A percentile compares a stretch with the other conserved stretches of the same genome.
These are phyloP conservation scores for Rhamphomyia laevipes DNA, from an alignment of 2,888 invertebrate genomes.

Conservation along the genomic window DNA sequence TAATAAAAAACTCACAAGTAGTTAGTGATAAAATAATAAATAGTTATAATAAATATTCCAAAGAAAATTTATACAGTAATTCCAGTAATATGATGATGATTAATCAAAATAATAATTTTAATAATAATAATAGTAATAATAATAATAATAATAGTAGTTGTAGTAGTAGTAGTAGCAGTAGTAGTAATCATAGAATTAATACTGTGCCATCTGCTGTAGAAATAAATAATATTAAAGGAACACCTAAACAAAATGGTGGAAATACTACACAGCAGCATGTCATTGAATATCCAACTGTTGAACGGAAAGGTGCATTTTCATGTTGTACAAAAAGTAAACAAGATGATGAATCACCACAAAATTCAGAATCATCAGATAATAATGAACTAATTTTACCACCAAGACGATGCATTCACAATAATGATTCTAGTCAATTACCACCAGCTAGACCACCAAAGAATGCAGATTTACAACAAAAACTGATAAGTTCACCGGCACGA, in stretches of 20 bases:
- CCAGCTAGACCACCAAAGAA: conserved; percentile 59
- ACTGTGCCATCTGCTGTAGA: neutral
- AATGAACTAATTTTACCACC: conserved; percentile 46
- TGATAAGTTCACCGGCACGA: conserved; percentile 27
- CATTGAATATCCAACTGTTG: conserved; percentile 61
- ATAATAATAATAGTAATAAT: conserved; percentile 2
- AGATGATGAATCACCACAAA: conserved; percentile 36
- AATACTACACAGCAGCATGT: conserved; percentile 34
- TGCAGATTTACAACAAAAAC: conserved; percentile 31
- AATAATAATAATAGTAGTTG: conserved; percentile 11
- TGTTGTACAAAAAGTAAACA: conserved; percentile 53
- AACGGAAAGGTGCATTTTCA: conserved; percentile 59
- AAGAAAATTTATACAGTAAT: conserved; percentile 42
- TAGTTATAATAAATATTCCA: conserved; percentile 28
- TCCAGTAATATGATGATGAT: conserved; percentile 23
- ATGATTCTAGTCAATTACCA: conserved; percentile 46
- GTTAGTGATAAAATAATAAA: conserved; percentile 32
- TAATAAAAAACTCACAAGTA: conserved; percentile 18
- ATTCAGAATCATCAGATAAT: conserved; percentile 29
- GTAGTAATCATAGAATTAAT: neutral
- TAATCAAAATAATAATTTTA: conserved; percentile 4
- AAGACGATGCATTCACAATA: conserved; percentile 46
- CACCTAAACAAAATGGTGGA: neutral
- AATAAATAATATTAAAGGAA: neutral
- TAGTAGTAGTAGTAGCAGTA: neutral